Evolutionary conservation across 2,888 invertebrate genomes (phyloP).

Genomic region (Diaphora mendica): DNA sequence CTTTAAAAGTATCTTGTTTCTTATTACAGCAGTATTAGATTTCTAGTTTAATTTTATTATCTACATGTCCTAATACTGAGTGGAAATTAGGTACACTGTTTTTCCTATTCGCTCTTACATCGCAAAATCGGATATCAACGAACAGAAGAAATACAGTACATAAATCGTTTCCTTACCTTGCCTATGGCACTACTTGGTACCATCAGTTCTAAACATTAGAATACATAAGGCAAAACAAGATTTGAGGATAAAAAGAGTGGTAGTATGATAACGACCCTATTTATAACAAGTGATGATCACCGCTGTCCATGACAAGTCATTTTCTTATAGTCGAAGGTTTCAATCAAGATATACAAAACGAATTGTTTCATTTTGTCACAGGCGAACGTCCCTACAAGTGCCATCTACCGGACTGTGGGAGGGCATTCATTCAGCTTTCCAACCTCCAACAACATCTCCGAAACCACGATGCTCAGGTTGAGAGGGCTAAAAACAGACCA

Average conservation of each 20-base stretch:
- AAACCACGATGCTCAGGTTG: conserved; percentile 98
- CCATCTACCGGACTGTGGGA: conserved; percentile 97
- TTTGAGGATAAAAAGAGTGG: neutral
- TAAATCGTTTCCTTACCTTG: neutral
- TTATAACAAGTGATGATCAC: neutral
- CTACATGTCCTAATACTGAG: neutral
- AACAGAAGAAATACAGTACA: neutral
- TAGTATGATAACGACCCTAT: neutral
- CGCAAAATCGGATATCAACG: neutral
- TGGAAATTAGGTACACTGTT: neutral
- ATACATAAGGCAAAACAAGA: neutral
- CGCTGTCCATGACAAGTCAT: neutral
- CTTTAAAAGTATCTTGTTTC: conserved; percentile 42
- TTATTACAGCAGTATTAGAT: conserved; percentile 30
- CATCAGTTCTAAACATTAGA: neutral
- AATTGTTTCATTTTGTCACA: conserved; percentile 75
- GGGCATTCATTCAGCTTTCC: conserved; percentile 98
- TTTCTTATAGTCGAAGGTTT: neutral
- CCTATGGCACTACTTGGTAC: no score
- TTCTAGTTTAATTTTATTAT: neutral
- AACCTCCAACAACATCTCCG: conserved; percentile 98
- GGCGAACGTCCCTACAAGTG: conserved; percentile 99
- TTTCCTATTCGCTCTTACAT: neutral
- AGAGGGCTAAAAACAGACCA: conserved; percentile 97
- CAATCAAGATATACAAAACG: neutral